Base-by-base conservation (phyloP, 2,888 invertebrate species). In the Plagodis pulveraria region DNA sequence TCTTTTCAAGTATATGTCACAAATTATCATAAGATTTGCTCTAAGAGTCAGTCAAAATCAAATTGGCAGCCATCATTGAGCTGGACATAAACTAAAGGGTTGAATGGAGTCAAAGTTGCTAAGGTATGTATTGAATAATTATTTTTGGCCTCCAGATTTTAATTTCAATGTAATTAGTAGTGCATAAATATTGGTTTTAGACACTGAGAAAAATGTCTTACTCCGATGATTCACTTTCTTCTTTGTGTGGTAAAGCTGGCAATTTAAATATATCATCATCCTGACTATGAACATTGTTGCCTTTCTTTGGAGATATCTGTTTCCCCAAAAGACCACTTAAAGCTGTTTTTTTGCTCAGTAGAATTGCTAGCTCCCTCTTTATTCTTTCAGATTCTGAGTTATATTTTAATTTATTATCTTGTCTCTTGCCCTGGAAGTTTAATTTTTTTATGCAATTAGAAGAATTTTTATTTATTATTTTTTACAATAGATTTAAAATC, bases 331-430 rank as follows among this genome's bases (percentile, higher is more conserved):
- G 94, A 74, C 94, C 94, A 72, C 94, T 94, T n/a, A 98, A 94
- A 0, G 96, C 96, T 22, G 96, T 95, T 76, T 96, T 97, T 77
- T 97, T 96, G 63, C 97, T 94, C 11, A 98, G 83, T 50, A 96
- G 94, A 52, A 94, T 93, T 40, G 96, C 85, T 41, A 97, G 87
- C 83, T 98, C 95, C 76, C 96, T 93, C 84, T 96, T 95, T 62
- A 96, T 91, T 78, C 95, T 90, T 75, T 96, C 95, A 43, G 97
- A 96, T 84, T 96, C 95, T 69, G 94, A 94, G 56, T 94, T 89
- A 53, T 95, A 94, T 86, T 94, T 96, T 69, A 93, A 93, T 86
- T 96, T 97, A 81, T 94, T 94, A 78, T 95, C 95, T 86, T 96
- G 95, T 67, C 98, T 93, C 71, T 95, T 95, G 46, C 95, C 95